These are phyloP conservation scores for Stigmatopora nigra DNA, from an alignment of 2,113 vertebrate species.

Conservation along the genomic window DNA sequence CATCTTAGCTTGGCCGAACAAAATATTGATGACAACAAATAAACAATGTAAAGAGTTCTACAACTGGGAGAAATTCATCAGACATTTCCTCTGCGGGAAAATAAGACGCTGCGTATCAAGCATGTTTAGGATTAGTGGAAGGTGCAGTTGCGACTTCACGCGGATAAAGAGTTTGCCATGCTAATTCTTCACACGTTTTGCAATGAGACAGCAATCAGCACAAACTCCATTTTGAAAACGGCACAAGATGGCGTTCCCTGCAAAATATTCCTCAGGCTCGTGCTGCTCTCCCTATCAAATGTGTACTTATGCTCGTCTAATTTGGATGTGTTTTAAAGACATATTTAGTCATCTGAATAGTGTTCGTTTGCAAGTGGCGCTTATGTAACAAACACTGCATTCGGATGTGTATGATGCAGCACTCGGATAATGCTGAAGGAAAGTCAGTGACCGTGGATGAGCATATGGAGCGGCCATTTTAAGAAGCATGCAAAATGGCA, in stretches of 20 bases:
- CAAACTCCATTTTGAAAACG: slow-evolving; percentile 41
- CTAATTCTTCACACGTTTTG: slow-evolving; percentile 11
- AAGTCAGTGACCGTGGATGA: background rate
- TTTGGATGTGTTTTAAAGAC: slow-evolving; percentile 1
- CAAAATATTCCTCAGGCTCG: background rate
- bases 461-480: slow-evolving; percentile 17
- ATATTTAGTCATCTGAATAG: slow-evolving; percentile 15
- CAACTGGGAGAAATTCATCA: slow-evolving; percentile 20
- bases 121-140: slow-evolving; percentile 19
- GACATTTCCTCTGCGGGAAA: slow-evolving; percentile 22
- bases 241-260: slow-evolving; percentile 46
- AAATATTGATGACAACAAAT: slow-evolving; percentile 9
- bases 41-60: slow-evolving; percentile 10
- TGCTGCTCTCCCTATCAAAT: background rate
- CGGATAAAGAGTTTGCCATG: background rate
- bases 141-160: background rate
- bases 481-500: slow-evolving; percentile 27
- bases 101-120: slow-evolving; percentile 6
- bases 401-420: background rate
- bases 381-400: slow-evolving; percentile 11
- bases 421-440: background rate
- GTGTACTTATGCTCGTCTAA: background rate
- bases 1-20: slow-evolving; percentile 8
- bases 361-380: slow-evolving; percentile 4
- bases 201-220: slow-evolving; percentile 14